Evolutionary conservation across 2,113 vertebrate genomes (phyloP).

Genomic region (Phaethornis superciliosus): DNA sequence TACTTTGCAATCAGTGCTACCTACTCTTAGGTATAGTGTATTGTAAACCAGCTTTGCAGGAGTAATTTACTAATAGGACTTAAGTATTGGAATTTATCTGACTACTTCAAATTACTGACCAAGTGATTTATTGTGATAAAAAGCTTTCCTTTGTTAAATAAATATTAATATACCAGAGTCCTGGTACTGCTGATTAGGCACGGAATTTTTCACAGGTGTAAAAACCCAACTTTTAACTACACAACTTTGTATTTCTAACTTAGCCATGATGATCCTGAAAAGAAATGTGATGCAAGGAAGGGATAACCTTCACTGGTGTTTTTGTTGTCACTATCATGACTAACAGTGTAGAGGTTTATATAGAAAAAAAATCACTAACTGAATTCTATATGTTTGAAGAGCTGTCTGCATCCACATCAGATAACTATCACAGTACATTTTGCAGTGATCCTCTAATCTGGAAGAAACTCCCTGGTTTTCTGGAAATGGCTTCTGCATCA

Average conservation of each 20-base stretch:
- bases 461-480: not conserved
- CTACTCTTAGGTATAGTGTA: not conserved
- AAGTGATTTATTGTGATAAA: not conserved
- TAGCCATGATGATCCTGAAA: not conserved
- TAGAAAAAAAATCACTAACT: not conserved
- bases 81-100: conserved; percentile 23
- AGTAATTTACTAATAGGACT: conserved; percentile 24
- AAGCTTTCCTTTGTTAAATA: conserved; percentile 12
- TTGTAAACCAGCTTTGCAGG: conserved; percentile 16
- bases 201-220: not conserved
- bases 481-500: not conserved
- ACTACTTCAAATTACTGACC: conserved; percentile 11
- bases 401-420: not conserved
- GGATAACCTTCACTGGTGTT: not conserved
- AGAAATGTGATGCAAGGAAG: not conserved
- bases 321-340: not conserved
- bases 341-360: not conserved
- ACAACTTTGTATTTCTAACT: not conserved
- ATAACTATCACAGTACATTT: not conserved
- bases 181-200: not conserved
- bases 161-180: not conserved
- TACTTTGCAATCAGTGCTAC: not conserved
- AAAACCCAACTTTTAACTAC: not conserved
- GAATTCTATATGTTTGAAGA: not conserved
- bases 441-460: not conserved